phyloP scores from a whole-genome alignment of 2,113 vertebrate genomes.

The Dicentrarchus labrax region DNA sequence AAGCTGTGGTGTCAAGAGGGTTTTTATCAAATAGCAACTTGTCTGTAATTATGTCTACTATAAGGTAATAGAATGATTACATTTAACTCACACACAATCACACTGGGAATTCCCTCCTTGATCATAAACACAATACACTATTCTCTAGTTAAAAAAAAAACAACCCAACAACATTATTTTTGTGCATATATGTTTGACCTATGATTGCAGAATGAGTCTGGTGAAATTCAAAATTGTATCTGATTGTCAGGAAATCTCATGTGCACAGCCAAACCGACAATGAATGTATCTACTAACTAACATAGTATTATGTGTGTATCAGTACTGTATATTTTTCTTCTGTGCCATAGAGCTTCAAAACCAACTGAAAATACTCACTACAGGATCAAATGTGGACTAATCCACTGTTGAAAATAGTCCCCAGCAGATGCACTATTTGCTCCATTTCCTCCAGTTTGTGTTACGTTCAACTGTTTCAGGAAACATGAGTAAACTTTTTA shows the following conservation, averaged over 20 bases:
- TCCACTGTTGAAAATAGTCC: too few relatives aligned
- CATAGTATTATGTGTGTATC: background rate
- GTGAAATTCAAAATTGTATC: background rate
- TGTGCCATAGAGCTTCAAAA: background rate
- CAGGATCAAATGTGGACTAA: too few relatives aligned
- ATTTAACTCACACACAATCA: background rate
- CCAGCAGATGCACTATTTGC: too few relatives aligned
- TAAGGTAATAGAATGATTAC: too few relatives aligned
- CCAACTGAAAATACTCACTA: background rate
- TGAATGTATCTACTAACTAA: background rate
- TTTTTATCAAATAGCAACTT: background rate
- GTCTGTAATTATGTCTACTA: background rate
- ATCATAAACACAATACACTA: background rate
- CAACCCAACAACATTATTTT: too few relatives aligned
- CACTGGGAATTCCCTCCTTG: background rate
- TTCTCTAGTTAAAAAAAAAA: background rate
- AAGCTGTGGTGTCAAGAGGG: background rate
- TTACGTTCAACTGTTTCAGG: too few relatives aligned
- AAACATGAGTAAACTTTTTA: too few relatives aligned
- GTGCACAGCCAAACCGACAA: background rate
- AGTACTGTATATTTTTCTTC: background rate
- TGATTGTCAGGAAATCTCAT: background rate
- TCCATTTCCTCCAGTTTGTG: too few relatives aligned
- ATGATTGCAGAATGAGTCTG: background rate
- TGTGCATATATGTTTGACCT: too few relatives aligned